Base-by-base conservation (phyloP, 2,113 vertebrate species). In the Cyanoderma ruficeps region DNA sequence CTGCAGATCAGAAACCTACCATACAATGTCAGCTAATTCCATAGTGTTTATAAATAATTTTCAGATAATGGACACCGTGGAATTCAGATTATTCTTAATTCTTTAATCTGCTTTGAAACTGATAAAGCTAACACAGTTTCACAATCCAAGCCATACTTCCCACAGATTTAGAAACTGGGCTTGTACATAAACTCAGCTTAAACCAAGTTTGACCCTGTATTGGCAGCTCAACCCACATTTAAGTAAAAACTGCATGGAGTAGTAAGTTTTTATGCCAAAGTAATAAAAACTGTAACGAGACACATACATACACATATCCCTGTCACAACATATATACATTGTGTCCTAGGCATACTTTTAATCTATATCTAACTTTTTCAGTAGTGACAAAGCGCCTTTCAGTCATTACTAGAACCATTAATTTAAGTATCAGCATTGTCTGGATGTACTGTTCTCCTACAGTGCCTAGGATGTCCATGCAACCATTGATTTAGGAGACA, bases 401-500 rank as follows among this genome's bases (percentile, higher is more conserved):
- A 69, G 92, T 93, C 94, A 80, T 90, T 41, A 96, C 94, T 88
- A 93, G 72, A 89, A 95, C 75, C 89, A 93, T 97, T 97, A 91
- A 97, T 96, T 97, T 95, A 81, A 94, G 90, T 85, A 60, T 88
- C 77, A 68, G 82, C 37, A 30, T 67, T 84, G 95, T 94, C 93
- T 87, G 97, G 87, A 93, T 93, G 96, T 88, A 92, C 97, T 94
- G 91, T 97, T 97, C 96, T 97, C 97, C 93, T 61, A 85, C 44
- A 95, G 95, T 77, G 53, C 96, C 93, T 78, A 79, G 91, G 94
- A 98, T 97, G 97, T 97, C 96, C 97, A 64, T 0, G 7, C 93
- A 96, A 91, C 82, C 97, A 74, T 92, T 98, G 98, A 98, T 98
- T 98, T 98, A 98, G 95, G 98, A 98, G 97, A 98, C 98, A 97